Conservation (phyloP, 2,113 vertebrate genomes). For the Calcarius ornatus region DNA sequence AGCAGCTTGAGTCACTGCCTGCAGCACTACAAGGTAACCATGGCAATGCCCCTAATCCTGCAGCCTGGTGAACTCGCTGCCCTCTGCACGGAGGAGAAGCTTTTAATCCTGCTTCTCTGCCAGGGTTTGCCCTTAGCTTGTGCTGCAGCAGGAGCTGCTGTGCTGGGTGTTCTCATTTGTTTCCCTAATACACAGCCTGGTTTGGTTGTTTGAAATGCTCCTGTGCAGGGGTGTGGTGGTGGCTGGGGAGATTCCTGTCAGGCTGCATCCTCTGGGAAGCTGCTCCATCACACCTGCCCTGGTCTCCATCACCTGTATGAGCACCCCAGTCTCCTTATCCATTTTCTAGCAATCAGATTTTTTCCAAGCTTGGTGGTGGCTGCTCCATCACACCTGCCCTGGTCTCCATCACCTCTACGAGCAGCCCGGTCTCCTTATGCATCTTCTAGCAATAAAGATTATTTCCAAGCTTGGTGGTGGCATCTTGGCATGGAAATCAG, state of each 20-base stretch:
- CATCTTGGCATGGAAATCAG: neutral
- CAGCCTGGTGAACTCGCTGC: neutral
- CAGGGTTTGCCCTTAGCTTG: neutral
- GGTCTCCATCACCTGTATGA: fast-evolving
- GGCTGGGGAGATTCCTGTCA: neutral
- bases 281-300: neutral
- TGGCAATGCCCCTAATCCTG: conserved; percentile 44
- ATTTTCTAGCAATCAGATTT: fast-evolving
- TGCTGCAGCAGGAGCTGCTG: neutral
- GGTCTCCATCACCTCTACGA: fast-evolving
- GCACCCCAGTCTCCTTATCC: neutral
- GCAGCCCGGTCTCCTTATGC: neutral
- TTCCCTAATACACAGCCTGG: fast-evolving
- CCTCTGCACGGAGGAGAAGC: neutral
- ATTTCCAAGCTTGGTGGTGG: neutral
- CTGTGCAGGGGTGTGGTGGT: neutral
- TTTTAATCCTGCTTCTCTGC: conserved; percentile 28
- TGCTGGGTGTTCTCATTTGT: neutral
- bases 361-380: neutral
- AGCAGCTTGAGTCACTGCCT: conserved; percentile 67
- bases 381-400: too few relatives aligned
- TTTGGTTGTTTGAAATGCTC: fast-evolving
- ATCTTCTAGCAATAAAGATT: neutral
- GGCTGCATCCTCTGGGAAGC: neutral
- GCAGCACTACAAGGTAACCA: conserved; percentile 75